Evolutionary conservation across 2,113 vertebrate genomes (phyloP).

Genomic region (Heterocephalus glaber): DNA sequence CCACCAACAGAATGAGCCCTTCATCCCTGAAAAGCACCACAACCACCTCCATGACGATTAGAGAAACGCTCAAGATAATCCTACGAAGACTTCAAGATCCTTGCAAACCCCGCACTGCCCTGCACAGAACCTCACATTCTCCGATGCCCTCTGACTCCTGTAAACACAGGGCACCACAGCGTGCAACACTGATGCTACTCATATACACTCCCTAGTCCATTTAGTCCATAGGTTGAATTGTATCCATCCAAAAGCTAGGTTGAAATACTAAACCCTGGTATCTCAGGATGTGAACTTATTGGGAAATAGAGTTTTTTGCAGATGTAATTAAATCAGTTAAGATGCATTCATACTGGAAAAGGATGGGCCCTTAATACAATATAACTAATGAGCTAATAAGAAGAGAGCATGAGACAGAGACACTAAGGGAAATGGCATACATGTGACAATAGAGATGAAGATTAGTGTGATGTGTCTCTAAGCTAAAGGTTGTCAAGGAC

Average conservation of each 20-base stretch:
- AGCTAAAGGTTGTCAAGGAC: background rate
- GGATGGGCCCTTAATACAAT: background rate
- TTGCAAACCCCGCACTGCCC: background rate
- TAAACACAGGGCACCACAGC: slow-evolving; percentile 65
- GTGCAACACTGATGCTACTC: slow-evolving; percentile 67
- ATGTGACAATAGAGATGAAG: background rate
- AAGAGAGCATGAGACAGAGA: background rate
- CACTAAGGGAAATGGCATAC: background rate
- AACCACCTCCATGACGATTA: no score
- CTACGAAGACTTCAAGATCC: no score
- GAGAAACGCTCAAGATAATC: no score
- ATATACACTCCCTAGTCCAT: slow-evolving; percentile 77
- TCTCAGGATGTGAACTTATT: background rate
- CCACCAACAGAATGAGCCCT: background rate
- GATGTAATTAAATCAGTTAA: background rate
- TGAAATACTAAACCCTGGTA: background rate
- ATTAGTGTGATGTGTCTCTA: background rate
- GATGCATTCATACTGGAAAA: background rate
- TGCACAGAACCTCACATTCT: slow-evolving; percentile 27
- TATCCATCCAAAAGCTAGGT: background rate
- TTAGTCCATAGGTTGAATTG: background rate
- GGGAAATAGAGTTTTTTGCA: background rate
- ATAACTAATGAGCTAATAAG: background rate
- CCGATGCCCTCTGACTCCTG: slow-evolving; percentile 14
- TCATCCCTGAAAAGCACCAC: no score